Evolutionary conservation across 2,113 vertebrate species (phyloP).

Genomic region (Ornithorhynchus anatinus): DNA sequence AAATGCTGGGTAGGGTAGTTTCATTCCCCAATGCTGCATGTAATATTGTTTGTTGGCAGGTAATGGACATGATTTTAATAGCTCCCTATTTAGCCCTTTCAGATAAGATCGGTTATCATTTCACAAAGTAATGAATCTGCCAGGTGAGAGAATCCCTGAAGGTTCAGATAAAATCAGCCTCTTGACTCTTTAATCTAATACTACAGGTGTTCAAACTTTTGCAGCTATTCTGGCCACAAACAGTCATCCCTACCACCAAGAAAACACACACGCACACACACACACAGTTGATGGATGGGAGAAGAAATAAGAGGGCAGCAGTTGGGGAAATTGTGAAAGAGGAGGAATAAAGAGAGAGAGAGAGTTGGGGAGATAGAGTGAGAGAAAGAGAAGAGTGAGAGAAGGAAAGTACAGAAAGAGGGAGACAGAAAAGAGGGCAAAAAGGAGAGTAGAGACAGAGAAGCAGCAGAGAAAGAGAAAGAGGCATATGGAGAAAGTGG

Average conservation of each 20-base stretch:
- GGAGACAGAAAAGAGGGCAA: accelerated
- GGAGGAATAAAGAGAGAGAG: background rate
- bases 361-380: background rate
- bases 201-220: slow-evolving; percentile 31
- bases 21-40: background rate
- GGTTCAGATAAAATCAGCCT: slow-evolving; percentile 39
- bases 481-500: background rate
- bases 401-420: too few relatives aligned
- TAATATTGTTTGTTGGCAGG: slow-evolving; percentile 51
- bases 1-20: background rate
- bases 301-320: background rate
- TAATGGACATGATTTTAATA: slow-evolving; percentile 42
- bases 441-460: background rate
- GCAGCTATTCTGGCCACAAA: background rate
- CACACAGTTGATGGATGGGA: background rate
- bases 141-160: slow-evolving; percentile 47
- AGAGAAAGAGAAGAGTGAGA: background rate
- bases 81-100: slow-evolving; percentile 29
- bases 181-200: slow-evolving; percentile 52
- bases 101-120: slow-evolving; percentile 58
- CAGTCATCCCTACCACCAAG: background rate
- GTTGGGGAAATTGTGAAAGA: background rate
- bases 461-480: background rate
- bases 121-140: slow-evolving; percentile 63
- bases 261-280: background rate